A percentile compares a stretch with the other conserved stretches of the same genome.
These are phyloP conservation scores for Bhutanitis thaidina DNA, from an alignment of 2,888 invertebrate genomes.

Conservation along the genomic window DNA sequence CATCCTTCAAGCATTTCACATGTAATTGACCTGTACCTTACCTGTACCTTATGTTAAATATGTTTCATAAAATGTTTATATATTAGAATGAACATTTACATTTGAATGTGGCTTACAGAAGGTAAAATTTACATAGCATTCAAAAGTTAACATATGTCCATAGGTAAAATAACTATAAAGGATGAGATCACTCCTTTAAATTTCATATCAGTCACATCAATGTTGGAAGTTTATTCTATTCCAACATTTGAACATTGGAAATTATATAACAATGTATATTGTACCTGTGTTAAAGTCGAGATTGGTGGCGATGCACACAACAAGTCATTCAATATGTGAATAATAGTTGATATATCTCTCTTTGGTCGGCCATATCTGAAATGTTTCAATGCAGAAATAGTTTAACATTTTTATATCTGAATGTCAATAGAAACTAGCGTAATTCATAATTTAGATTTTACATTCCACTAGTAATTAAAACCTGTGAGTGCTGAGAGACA, in stretches of 20 bases:
- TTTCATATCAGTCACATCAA: conserved; percentile 13
- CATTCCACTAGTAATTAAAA: no score
- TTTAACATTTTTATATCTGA: not conserved
- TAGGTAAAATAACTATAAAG: conserved; percentile 5
- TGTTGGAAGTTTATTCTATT: conserved; percentile 2
- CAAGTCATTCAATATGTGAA: conserved; percentile 96
- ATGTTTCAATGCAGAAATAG: conserved; percentile 23
- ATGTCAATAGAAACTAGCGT: no score
- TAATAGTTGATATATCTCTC: conserved; percentile 96
- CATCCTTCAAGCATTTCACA: no score
- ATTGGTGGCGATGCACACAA: conserved; percentile 91
- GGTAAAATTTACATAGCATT: conserved; percentile 9
- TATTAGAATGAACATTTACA: conserved; percentile 1
- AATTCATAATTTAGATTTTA: no score
- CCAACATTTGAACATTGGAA: conserved; percentile 2
- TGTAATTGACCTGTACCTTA: no score
- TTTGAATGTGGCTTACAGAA: conserved; percentile 7
- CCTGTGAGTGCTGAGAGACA: no score
- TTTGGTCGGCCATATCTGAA: conserved; percentile 91
- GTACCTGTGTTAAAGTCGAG: conserved; percentile 76
- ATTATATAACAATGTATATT: not conserved
- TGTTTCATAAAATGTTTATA: no score
- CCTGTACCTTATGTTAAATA: no score
- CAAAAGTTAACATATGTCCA: conserved; percentile 1
- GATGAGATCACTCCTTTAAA: conserved; percentile 3